Base-by-base conservation (phyloP, 2,797 vertebrate genomes). In the Nannoperca obscura region DNA sequence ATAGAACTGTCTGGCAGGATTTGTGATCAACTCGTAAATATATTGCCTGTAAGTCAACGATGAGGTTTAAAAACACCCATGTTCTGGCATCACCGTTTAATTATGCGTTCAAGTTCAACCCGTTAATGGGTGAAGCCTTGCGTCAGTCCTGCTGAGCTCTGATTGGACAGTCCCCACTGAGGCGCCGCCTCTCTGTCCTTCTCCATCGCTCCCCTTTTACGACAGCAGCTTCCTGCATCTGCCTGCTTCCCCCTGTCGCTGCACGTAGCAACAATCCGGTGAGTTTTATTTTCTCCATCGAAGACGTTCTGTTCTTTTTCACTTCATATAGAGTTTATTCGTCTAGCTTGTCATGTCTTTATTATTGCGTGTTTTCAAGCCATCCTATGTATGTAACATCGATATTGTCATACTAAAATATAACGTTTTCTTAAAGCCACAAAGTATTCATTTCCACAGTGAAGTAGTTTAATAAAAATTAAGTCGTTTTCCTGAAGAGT, bases 51-150 rank as follows among this genome's bases (percentile, higher is more conserved):
- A 30, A 69, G 59, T 44, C 74, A 40, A 2, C 0, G 0, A 0
- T 1, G 19, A 44, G 74, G 80, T 63, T 17, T 24, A n/a, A 0
- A 2, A 6, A 46, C 2, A 0, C 1, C 4, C 0, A 0, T 0
- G 0, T 0, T 9, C 27, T 47, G 65, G 61, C 66, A 65, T 71
- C 68, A 30, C 36, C 2, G 24, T 14, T 34, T 34, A 34, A 34
- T 1, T 7, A 34, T 34, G 32, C 32, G 32, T 34, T 34, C 5
- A 34, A 7, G 32, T 34, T 13, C 20, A 9, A 6, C 2, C 49
- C 17, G 36, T 59, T 36, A 74, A 12, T 69, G 64, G 71, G 42
- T 7, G 44, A 44, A 2, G 4, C 17, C 5, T 0, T 46, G 30
- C 49, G 57, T 27, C 66, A 27, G 1, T 52, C 8, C 11, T 3